Base-by-base conservation (phyloP, 2,797 vertebrate genomes). In the Tragopan temminckii region DNA sequence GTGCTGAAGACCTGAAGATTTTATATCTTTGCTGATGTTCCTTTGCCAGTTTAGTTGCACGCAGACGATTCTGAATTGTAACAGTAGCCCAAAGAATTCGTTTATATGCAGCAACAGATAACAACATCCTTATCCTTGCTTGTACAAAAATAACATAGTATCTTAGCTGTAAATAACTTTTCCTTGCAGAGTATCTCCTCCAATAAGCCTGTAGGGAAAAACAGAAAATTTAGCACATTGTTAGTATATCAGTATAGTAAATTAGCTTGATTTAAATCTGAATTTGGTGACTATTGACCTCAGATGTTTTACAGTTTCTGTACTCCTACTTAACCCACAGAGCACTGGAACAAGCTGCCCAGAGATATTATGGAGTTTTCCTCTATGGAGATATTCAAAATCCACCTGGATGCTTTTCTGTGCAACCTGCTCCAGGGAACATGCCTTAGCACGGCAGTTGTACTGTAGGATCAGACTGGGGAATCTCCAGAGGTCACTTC, bases 101-200 rank as follows among this genome's bases (percentile, higher is more conserved):
- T 63, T 93, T 97, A 45, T 98, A 99, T 64, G 97, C 92, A 21
- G 94, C 35, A 27, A 96, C 89, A 9, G 98, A 98, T 53, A 97
- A 97, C 79, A 96, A 97, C 98, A 98, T 99, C 80, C 98, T 97
- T 97, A 98, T 98, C 58, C 97, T 97, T n/a, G 98, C 98, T 94
- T 99, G 99, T 46, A 98, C 76, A 78, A 98, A 82, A 61, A 98
- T 42, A 46, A 98, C 88, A 58, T 95, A 96, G 86, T 97, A 88
- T 88, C 95, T 97, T 70, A 99, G 92, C 35, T 85, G 92, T 19
- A 98, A 97, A 90, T 98, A 99, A 74, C 88, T 86, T 90, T 95
- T 98, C 87, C 95, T 95, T 71, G 96, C 70, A 3, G 74, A 97
- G 74, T 98, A 98, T 92, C 96, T 98, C 96, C 98, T 98, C 99